Conservation (phyloP, 2,888 invertebrate species). For the Lochmaea capreae region DNA sequence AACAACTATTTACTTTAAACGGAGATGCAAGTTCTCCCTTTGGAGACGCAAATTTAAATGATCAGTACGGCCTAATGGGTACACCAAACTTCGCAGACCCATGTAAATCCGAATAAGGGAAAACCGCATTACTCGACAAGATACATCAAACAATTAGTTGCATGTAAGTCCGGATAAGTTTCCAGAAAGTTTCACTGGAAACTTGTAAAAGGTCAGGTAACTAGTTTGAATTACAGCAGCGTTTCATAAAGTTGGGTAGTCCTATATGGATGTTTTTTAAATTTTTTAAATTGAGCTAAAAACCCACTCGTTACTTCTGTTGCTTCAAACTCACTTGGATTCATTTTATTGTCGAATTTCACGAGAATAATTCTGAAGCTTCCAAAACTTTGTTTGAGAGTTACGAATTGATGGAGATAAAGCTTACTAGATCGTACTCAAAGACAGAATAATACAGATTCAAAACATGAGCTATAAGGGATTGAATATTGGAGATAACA, state of each 20-base stretch:
- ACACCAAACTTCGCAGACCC: constrained; percentile 15
- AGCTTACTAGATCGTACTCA: too few relatives aligned
- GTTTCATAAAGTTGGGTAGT: background rate
- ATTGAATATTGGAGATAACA: too few relatives aligned
- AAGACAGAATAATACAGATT: too few relatives aligned
- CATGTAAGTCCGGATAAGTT: constrained; percentile 5
- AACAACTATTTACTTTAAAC: background rate
- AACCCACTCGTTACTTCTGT: background rate
- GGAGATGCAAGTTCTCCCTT: background rate
- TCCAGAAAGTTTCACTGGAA: constrained; percentile 9
- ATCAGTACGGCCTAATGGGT: constrained; percentile 7
- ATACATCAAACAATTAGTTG: constrained; percentile 19
- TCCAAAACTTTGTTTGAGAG: too few relatives aligned
- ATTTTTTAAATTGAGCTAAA: background rate
- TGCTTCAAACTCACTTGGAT: background rate
- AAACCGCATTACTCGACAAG: constrained; percentile 12
- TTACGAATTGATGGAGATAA: too few relatives aligned
- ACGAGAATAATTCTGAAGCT: too few relatives aligned
- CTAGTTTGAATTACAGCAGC: background rate
- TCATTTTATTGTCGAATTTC: background rate
- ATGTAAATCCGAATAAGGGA: constrained; percentile 16
- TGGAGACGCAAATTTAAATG: background rate
- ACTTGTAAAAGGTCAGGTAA: constrained; percentile 18
- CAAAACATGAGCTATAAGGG: too few relatives aligned
- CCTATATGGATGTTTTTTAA: background rate